Conservation (phyloP, 2,888 invertebrate species). For the Piscicola geometra region DNA sequence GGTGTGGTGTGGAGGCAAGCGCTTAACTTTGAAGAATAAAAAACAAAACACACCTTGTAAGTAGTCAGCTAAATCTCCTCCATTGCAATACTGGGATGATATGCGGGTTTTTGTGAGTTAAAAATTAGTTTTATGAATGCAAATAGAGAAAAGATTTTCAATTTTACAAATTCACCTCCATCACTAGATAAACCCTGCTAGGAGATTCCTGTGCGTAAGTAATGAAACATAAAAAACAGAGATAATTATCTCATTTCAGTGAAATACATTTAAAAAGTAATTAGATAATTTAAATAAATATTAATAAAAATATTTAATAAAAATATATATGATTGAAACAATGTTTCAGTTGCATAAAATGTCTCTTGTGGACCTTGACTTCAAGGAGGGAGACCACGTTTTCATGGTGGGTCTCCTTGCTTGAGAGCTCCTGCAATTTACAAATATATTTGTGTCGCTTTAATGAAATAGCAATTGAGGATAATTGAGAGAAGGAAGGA, state of each 20-base stretch:
- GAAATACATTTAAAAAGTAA: too few relatives aligned
- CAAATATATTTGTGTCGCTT: too few relatives aligned
- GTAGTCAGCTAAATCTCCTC: slow-evolving; percentile 97
- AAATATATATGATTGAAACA: too few relatives aligned
- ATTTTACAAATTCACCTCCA: slow-evolving; percentile 71
- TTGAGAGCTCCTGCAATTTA: slow-evolving; percentile 86
- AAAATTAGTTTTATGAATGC: neutral
- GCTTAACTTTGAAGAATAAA: neutral
- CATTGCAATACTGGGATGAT: slow-evolving; percentile 85
- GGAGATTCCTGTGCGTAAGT: slow-evolving; percentile 69
- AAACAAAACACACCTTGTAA: slow-evolving; percentile 63
- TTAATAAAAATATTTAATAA: neutral
- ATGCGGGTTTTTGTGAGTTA: neutral
- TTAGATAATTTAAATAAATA: too few relatives aligned
- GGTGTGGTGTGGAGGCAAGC: too few relatives aligned
- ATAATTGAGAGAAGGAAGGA: slow-evolving; percentile 39
- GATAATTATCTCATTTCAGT: neutral
- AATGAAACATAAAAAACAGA: slow-evolving; percentile 7
- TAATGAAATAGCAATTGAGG: too few relatives aligned
- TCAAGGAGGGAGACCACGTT: slow-evolving; percentile 95
- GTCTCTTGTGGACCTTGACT: slow-evolving; percentile 87
- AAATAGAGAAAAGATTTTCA: neutral
- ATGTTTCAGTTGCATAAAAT: too few relatives aligned
- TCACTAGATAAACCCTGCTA: slow-evolving; percentile 90
- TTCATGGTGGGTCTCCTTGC: slow-evolving; percentile 81